phyloP scores from a whole-genome alignment of 2,113 vertebrate species.

The Peromyscus californicus region DNA sequence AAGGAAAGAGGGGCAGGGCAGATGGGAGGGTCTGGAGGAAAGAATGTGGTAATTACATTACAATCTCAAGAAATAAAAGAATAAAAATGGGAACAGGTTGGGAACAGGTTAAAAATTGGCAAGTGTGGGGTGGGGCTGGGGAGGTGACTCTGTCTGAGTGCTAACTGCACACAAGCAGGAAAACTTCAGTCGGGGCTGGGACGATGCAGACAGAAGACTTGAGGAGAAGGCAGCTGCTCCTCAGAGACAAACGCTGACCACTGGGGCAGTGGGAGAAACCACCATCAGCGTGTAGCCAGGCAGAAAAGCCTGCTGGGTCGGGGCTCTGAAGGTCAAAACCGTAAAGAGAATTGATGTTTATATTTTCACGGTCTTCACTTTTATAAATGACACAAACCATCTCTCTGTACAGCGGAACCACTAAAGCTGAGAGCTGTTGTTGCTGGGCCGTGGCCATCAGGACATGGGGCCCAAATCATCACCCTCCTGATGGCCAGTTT shows the following conservation, averaged over 20 bases:
- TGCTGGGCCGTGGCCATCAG: neutral
- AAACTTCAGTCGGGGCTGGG: neutral
- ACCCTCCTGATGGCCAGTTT: neutral
- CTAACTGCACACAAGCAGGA: neutral
- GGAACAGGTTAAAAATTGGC: neutral
- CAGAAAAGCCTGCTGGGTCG: neutral
- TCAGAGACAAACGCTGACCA: neutral
- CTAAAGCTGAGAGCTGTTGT: neutral
- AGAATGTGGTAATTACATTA: neutral
- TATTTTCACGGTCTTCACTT: constrained; percentile 25
- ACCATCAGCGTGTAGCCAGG: neutral
- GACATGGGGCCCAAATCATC: neutral
- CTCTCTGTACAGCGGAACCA: neutral
- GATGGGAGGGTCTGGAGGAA: neutral
- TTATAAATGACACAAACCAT: neutral
- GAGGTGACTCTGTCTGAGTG: neutral
- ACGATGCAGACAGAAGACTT: neutral
- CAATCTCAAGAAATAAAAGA: neutral
- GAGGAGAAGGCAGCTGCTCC: neutral
- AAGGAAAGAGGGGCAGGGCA: neutral
- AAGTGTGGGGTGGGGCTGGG: neutral
- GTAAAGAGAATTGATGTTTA: constrained; percentile 43
- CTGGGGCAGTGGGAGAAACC: neutral
- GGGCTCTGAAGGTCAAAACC: constrained; percentile 13
- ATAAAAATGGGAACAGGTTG: neutral